phyloP scores from a whole-genome alignment of 2,113 vertebrate species.

The Bubo blakistoni region DNA sequence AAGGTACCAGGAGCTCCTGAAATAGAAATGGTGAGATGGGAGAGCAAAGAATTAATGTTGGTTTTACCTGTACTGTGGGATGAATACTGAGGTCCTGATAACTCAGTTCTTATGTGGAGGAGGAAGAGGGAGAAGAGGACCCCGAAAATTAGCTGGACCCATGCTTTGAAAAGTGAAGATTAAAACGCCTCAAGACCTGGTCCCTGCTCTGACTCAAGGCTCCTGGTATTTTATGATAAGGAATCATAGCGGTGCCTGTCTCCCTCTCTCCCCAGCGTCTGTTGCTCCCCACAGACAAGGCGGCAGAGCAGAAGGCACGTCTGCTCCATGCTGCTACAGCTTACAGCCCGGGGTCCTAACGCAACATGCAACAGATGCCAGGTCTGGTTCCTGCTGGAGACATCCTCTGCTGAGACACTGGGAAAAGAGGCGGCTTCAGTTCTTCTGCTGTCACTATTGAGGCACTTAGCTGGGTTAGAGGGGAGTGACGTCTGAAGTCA shows the following conservation, averaged over 20 bases:
- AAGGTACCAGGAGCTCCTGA: not conserved
- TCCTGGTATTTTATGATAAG: not conserved
- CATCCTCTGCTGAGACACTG: not conserved
- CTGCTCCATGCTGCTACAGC: constrained; percentile 31
- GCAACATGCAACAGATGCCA: constrained; percentile 17
- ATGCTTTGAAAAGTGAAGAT: not conserved
- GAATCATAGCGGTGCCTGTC: not conserved
- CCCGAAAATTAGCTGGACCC: not conserved
- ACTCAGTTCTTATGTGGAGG: not conserved
- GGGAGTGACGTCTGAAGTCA: not conserved
- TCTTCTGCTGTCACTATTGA: fast-evolving
- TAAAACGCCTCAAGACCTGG: not conserved
- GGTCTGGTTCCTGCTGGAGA: constrained; percentile 14
- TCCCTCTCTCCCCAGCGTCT: not conserved
- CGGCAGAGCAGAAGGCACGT: constrained; percentile 9
- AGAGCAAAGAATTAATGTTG: constrained; percentile 6
- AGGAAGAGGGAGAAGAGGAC: not conserved
- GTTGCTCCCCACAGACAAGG: constrained; percentile 32
- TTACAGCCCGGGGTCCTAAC: constrained; percentile 38
- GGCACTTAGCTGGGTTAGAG: not conserved
- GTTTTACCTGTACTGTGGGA: not conserved
- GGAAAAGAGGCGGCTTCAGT: not conserved
- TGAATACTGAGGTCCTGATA: not conserved
- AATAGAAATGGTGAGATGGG: not conserved
- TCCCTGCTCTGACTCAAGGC: not conserved